Evolutionary conservation across 2,797 vertebrate genomes (phyloP).

Genomic region (Knipowitschia caucasica): DNA sequence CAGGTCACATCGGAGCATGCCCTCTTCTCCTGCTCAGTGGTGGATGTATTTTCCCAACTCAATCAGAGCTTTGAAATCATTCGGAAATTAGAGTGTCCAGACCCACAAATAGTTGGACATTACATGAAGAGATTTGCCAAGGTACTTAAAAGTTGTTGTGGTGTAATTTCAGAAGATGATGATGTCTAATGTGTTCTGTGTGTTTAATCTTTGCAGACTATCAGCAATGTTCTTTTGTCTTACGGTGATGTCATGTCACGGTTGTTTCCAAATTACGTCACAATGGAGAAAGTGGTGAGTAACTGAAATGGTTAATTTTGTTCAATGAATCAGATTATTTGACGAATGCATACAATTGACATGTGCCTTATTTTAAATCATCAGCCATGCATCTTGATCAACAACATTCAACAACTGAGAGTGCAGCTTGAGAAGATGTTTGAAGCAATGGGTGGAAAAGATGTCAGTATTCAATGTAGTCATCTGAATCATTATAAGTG

Average conservation of each 20-base stretch:
- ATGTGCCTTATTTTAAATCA: conserved; percentile 17
- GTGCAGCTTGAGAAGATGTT: conserved; percentile 99
- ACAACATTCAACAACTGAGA: conserved; percentile 96
- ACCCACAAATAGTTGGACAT: conserved; percentile 95
- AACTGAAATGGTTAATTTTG: not conserved
- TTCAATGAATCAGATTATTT: no score
- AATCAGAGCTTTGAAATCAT: conserved; percentile 99
- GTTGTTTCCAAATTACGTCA: conserved; percentile 91
- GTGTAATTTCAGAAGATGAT: not conserved
- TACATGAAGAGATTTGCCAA: conserved; percentile 98
- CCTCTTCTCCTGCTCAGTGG: conserved; percentile 96
- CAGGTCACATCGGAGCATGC: conserved; percentile 97
- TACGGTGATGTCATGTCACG: conserved; percentile 95
- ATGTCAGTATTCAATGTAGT: conserved; percentile 71
- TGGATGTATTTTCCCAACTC: conserved; percentile 97
- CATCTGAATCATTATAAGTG: not conserved
- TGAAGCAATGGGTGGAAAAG: conserved; percentile 97
- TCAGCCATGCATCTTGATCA: conserved; percentile 96
- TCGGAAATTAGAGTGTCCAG: conserved; percentile 95
- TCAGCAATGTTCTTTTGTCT: conserved; percentile 95
- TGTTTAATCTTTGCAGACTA: conserved; percentile 78
- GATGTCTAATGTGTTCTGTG: not conserved
- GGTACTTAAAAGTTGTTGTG: conserved; percentile 66
- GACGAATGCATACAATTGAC: not conserved
- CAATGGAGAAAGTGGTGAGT: conserved; percentile 93